These are phyloP conservation scores for Capromys pilorides DNA, from an alignment of 2,797 vertebrate genomes.

Conservation along the genomic window DNA sequence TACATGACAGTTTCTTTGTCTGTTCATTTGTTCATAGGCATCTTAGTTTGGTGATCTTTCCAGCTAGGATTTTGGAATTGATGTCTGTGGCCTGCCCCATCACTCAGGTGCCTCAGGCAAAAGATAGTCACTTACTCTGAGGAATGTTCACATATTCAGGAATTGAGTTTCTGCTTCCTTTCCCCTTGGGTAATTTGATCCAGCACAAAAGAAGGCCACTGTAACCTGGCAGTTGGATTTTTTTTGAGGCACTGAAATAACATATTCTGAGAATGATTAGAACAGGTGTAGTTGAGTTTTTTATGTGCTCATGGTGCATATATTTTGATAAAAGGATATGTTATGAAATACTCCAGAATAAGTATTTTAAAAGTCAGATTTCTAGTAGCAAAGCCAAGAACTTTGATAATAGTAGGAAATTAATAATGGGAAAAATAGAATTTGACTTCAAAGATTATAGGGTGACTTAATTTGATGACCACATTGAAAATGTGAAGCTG, in stretches of 20 bases:
- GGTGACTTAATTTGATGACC: not conserved
- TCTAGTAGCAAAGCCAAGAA: not conserved
- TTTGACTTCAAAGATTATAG: not conserved
- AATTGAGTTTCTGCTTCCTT: not conserved
- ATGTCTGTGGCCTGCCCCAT: not conserved
- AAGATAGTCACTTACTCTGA: not conserved
- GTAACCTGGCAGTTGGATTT: slow-evolving; percentile 1
- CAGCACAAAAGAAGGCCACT: slow-evolving; percentile 15
- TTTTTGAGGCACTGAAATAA: slow-evolving; percentile 39
- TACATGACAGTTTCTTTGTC: not conserved
- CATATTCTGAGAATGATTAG: slow-evolving; percentile 59
- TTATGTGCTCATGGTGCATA: not conserved
- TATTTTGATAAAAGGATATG: slow-evolving; percentile 13
- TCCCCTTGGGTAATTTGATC: not conserved
- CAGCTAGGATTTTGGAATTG: not conserved
- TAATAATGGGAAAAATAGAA: not conserved
- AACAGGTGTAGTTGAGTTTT: slow-evolving; percentile 69
- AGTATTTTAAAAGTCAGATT: not conserved
- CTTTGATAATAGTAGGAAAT: not conserved
- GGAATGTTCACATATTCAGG: not conserved
- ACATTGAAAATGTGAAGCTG: slow-evolving; percentile 24
- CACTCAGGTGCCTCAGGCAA: not conserved
- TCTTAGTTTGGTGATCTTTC: not conserved
- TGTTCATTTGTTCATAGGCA: not conserved
- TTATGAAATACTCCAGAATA: slow-evolving; percentile 5